phyloP scores from a whole-genome alignment of 2,113 vertebrate genomes.

The Aptenodytes patagonicus region DNA sequence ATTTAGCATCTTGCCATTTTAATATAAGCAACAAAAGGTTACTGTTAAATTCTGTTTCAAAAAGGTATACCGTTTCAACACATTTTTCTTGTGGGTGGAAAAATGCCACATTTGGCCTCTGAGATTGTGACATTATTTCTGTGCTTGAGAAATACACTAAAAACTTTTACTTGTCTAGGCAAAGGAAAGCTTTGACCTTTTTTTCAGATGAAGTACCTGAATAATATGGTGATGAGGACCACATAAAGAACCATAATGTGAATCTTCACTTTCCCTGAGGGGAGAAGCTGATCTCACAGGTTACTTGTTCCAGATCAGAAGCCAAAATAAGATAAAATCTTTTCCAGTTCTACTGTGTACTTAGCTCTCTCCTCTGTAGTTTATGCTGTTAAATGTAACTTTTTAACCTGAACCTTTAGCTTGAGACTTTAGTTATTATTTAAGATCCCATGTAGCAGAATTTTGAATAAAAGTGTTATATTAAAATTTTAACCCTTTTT shows the following conservation, averaged over 20 bases:
- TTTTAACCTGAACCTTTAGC: neutral
- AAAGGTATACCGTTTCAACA: neutral
- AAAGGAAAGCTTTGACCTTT: conserved; percentile 25
- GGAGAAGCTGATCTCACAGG: neutral
- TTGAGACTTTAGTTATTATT: neutral
- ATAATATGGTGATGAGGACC: neutral
- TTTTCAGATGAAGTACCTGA: neutral
- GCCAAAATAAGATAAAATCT: neutral
- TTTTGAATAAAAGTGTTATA: neutral
- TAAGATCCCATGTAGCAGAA: neutral
- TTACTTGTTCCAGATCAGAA: conserved; percentile 9
- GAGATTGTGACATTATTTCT: neutral
- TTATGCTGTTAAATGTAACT: neutral
- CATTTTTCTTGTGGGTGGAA: neutral
- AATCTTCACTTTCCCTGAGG: neutral
- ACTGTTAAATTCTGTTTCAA: neutral
- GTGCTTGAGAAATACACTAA: neutral
- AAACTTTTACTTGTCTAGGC: neutral
- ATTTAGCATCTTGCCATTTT: neutral
- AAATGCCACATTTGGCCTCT: neutral
- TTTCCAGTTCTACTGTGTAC: neutral
- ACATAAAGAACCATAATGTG: neutral
- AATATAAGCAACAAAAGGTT: neutral
- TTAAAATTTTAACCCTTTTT: neutral
- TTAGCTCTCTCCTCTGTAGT: neutral